phyloP scores from a whole-genome alignment of 2,888 invertebrate species.

The Sarcophaga rosellei region DNA sequence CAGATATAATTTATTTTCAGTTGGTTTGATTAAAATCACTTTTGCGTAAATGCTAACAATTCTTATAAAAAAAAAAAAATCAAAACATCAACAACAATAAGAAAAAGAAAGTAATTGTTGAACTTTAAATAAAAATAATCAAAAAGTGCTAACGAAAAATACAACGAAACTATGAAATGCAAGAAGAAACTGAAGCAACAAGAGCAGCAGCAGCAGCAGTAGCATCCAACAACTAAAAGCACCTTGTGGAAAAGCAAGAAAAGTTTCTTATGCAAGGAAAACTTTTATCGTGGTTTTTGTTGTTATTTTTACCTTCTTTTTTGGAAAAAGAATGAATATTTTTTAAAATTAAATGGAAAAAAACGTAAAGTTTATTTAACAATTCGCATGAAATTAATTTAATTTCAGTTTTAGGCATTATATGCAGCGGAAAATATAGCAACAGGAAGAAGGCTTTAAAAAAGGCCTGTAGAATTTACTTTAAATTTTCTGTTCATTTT shows the following conservation, averaged over 20 bases:
- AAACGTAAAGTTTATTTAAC: constrained; percentile 40
- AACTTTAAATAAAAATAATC: neutral
- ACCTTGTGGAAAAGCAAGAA: constrained; percentile 28
- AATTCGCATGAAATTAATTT: constrained; percentile 42
- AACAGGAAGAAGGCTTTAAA: too few relatives aligned
- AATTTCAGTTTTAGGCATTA: neutral
- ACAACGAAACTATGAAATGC: neutral
- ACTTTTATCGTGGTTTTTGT: neutral
- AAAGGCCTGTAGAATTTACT: too few relatives aligned
- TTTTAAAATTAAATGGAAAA: constrained; percentile 6
- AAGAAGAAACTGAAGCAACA: constrained; percentile 1
- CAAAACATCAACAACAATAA: neutral
- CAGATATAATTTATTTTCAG: constrained; percentile 40
- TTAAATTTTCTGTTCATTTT: too few relatives aligned
- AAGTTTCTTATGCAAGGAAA: constrained; percentile 28
- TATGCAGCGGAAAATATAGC: too few relatives aligned
- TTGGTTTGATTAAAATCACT: constrained; percentile 60
- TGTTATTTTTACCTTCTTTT: neutral
- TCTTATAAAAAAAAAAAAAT: neutral
- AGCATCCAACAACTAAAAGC: constrained; percentile 15
- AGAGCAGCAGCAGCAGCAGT: constrained; percentile 1
- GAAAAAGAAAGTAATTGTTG: neutral
- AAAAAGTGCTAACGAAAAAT: constrained; percentile 22
- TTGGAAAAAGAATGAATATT: neutral
- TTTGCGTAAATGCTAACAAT: constrained; percentile 49